Percentiles rank a stretch among this genome's conserved stretches.
Evolutionary conservation across 1,140 invertebrate genomes (phyloP).

Genomic region (Drosophila melanica): DNA sequence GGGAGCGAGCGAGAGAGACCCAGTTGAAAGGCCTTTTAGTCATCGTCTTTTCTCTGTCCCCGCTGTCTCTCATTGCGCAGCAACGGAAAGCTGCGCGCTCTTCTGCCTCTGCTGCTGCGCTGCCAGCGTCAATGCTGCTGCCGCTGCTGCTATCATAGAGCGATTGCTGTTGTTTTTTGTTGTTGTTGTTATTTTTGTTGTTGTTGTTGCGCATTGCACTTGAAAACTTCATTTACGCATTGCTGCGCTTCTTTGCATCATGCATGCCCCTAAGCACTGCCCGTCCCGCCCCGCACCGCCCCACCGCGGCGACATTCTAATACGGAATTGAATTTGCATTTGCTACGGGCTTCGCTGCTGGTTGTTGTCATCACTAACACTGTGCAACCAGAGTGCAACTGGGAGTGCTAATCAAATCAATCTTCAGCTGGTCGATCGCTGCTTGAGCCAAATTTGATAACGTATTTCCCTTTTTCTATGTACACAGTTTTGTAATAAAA

Average conservation of each 20-base stretch:
- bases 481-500: no score
- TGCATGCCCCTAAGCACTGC: no score
- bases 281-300: not conserved
- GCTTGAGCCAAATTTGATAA: no score
- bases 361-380: no score
- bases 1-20: not conserved
- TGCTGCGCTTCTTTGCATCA: conserved; percentile 2
- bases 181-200: conserved; percentile 30
- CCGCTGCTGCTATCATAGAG: conserved; percentile 21
- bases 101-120: conserved; percentile 34
- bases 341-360: no score
- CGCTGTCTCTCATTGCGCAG: conserved; percentile 62
- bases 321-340: no score
- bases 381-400: no score
- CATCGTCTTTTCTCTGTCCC: not conserved
- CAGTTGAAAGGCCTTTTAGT: not conserved
- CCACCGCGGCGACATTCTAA: not conserved
- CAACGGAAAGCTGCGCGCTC: conserved; percentile 58
- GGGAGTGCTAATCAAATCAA: no score
- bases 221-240: conserved; percentile 74
- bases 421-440: no score
- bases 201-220: conserved; percentile 73
- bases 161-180: conserved; percentile 2
- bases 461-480: no score
- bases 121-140: conserved; percentile 10